Base-by-base conservation (phyloP, 2,888 invertebrate genomes). In the Gastracanthus pulcherrimus region DNA sequence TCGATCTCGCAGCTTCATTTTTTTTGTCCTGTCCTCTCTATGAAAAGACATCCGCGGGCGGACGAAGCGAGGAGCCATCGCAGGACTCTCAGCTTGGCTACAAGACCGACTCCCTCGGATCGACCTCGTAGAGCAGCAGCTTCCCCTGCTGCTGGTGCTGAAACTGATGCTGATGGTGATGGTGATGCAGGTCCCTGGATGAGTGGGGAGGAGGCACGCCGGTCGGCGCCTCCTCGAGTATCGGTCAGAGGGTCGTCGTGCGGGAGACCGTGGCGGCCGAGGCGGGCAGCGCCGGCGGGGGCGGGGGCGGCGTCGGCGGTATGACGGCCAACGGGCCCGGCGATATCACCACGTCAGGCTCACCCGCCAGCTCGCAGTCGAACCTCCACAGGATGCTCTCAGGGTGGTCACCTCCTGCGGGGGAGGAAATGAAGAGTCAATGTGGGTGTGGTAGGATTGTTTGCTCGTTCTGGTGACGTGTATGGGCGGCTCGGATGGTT, bases 171-270 rank as follows among this genome's bases (percentile, higher is more conserved):
- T n/a, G 66, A n/a, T n/a, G n/a, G n/a, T n/a, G n/a, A n/a, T n/a
- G n/a, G n/a, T n/a, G n/a, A n/a, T n/a, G n/a, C n/a, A n/a, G 58
- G 58, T 23, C 58, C 5, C 26, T 29, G 58, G 60, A 7, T 2
- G 60, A n/a, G 16, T 11, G 87, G n/a, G n/a, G n/a, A 78, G 85
- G 86, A 79, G 91, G 91, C 78, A 90, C 89, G 75, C 90, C 90
- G 80, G 89, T 90, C 72, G 91, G 91, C 82, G 89, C 89, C 89
- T 91, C 91, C 83, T 91, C 91, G 69, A 91, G 90, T 89, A 91
- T 91, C 85, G 91, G 91, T 91, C 91, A 91, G 87, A 91, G 91
- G 80, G 90, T 91, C 86, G 91, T 90, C 69, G 90, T 90, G 88
- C 84, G 90, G 88, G 67, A 89, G 13, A 77, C 38, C 88, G 89